Evolutionary conservation across 2,113 vertebrate species (phyloP).

Genomic region (Perognathus longimembris): DNA sequence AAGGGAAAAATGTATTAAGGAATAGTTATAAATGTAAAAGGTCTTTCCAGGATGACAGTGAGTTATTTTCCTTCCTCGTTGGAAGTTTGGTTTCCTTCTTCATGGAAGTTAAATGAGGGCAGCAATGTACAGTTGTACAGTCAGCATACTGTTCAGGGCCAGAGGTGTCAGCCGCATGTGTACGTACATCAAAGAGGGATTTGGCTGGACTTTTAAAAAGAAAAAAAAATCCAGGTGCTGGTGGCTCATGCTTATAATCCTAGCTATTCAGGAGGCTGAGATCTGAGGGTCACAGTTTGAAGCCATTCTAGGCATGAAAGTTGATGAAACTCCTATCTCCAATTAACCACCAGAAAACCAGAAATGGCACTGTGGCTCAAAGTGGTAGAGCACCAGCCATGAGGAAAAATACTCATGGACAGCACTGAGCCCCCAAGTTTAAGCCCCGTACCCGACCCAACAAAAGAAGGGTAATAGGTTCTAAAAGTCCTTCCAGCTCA

Average conservation of each 20-base stretch:
- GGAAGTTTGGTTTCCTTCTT: background rate
- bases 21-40: background rate
- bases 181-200: background rate
- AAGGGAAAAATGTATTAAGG: constrained; percentile 10
- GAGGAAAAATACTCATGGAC: too few relatives aligned
- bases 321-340: too few relatives aligned
- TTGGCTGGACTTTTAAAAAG: background rate
- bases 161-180: background rate
- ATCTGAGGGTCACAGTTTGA: too few relatives aligned
- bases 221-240: background rate
- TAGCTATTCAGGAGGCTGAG: too few relatives aligned
- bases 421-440: too few relatives aligned
- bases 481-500: background rate
- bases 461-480: background rate
- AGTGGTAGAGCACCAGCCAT: too few relatives aligned
- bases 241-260: too few relatives aligned
- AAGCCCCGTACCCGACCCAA: too few relatives aligned
- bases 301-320: too few relatives aligned
- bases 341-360: too few relatives aligned
- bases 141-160: too few relatives aligned
- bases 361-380: too few relatives aligned
- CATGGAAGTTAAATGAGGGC: background rate
- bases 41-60: background rate
- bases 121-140: background rate
- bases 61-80: background rate